Base-by-base conservation (phyloP, 2,113 vertebrate species). In the Sporophila hypoxantha region DNA sequence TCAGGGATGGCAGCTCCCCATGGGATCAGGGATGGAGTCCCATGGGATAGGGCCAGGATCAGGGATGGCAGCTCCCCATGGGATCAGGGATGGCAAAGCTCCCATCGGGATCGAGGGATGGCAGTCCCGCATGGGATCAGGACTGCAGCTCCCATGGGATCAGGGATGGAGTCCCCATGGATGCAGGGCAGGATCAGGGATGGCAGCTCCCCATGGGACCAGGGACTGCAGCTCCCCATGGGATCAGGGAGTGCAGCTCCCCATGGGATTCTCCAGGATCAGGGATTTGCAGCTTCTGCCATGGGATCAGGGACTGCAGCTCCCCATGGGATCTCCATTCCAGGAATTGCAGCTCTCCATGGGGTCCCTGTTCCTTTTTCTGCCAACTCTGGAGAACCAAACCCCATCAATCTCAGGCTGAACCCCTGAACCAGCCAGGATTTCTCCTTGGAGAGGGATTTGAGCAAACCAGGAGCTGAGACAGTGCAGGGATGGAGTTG, bases 401-500 rank as follows among this genome's bases (percentile, higher is more conserved):
- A 49, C 21, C 67, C 47, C 22, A 5, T 8, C 15, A 23, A 39
- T 18, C 22, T 23, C 7, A 6, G 57, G 44, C 23, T 56, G 56
- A 57, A 18, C 7, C 47, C 46, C 3, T 12, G 49, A n/a, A 60
- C 5, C 55, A 10, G 21, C 9, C 42, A 6, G 85, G 56, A 19
- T 76, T 76, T 82, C 8, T 44, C 44, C 57, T 53, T 50, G 78
- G 37, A 57, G 59, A 37, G 29, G 59, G 26, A 11, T 62, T 44
- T 30, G 26, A 12, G 46, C 55, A 41, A 41, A 39, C 9, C 2
- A 3, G 65, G 46, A 70, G 19, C 75, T 17, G 77, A 30, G 52
- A 1, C 23, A 14, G 47, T 0, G 1, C 39, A 14, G 53, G 53
- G n/a, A 34, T 23, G 6, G 4, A 25, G 61, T 5, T 5, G 64